Base-by-base conservation (phyloP, 1,140 invertebrate genomes). In the Adelges cooleyi region DNA sequence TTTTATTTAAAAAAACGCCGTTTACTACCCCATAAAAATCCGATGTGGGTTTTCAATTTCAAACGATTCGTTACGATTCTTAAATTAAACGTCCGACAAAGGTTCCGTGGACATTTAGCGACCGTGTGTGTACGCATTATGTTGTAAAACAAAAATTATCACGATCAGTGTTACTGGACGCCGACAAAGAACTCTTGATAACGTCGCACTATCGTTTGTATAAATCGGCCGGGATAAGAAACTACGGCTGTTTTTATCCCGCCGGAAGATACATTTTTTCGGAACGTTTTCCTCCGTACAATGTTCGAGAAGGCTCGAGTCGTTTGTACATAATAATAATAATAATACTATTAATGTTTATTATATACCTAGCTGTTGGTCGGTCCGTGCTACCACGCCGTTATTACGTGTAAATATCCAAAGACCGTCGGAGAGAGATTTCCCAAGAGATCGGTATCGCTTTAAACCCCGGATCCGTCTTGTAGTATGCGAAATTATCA, bases 371-470 rank as follows among this genome's bases (percentile, higher is more conserved):
- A n/a, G n/a, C n/a, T n/a, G n/a, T n/a, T n/a, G n/a, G n/a, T n/a
- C n/a, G n/a, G n/a, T n/a, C n/a, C n/a, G n/a, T n/a, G 1, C 44
- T 3, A 25, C 25, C 22, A 25, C 13, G 36, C 13, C 5, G 2
- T 20, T n/a, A 6, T 17, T 15, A 53, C 15, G 13, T 22, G 11
- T 11, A 42, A 15, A 1, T 8, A n/a, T 56, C 20, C 15, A 2
- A 36, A 25, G 36, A 22, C 33, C n/a, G 23, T 40, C 20, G 25
- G 17, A 25, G 3, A 17, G 11, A 18, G 23, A 17, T 59, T 59
- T 62, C 56, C 56, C 56, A 62, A 62, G 56, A 48, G 56, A 62
- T 62, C 25, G 42, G 6, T 62, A 62, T 62, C 56, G 1, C 13
- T 1, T 20, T 8, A 15, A 59, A 29, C 25, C 29, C 42, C 42